phyloP scores from a whole-genome alignment of 2,888 invertebrate species.

The Plebejus argus region DNA sequence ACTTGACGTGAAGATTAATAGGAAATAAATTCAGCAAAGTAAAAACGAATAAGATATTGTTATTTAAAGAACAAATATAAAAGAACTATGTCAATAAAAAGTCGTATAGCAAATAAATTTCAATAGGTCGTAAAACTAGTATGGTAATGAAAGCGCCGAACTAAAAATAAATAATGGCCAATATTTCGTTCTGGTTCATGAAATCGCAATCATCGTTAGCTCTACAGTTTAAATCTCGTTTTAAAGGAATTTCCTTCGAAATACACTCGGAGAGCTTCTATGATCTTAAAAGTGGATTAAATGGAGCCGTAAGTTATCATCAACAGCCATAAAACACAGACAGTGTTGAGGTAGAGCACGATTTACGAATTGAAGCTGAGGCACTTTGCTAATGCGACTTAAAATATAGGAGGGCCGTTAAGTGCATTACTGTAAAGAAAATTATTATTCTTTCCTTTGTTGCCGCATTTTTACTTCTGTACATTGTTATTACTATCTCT shows the following conservation, averaged over 20 bases:
- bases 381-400: conserved; percentile 42
- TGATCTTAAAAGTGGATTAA: conserved; percentile 47
- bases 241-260: conserved; percentile 40
- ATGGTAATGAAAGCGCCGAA: conserved; percentile 37
- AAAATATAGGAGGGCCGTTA: conserved; percentile 42
- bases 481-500: conserved; percentile 10
- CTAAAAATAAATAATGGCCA: conserved; percentile 38
- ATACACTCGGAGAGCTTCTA: conserved; percentile 43
- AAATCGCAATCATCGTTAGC: conserved; percentile 38
- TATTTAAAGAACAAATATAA: conserved; percentile 6
- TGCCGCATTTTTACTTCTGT: conserved; percentile 24
- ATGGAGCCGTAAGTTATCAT: conserved; percentile 49
- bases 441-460: conserved; percentile 36
- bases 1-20: not conserved
- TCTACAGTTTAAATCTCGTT: conserved; percentile 37
- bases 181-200: conserved; percentile 37
- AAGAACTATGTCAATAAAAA: conserved; percentile 31
- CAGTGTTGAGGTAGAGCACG: conserved; percentile 47
- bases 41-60: not conserved
- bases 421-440: conserved; percentile 43
- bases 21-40: not conserved
- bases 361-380: conserved; percentile 46
- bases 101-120: conserved; percentile 30
- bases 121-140: conserved; percentile 35
- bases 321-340: conserved; percentile 49